Percentiles rank a stretch among this genome's conserved stretches.
Conservation (phyloP, 2,888 invertebrate genomes). For the Luperina testacea region DNA sequence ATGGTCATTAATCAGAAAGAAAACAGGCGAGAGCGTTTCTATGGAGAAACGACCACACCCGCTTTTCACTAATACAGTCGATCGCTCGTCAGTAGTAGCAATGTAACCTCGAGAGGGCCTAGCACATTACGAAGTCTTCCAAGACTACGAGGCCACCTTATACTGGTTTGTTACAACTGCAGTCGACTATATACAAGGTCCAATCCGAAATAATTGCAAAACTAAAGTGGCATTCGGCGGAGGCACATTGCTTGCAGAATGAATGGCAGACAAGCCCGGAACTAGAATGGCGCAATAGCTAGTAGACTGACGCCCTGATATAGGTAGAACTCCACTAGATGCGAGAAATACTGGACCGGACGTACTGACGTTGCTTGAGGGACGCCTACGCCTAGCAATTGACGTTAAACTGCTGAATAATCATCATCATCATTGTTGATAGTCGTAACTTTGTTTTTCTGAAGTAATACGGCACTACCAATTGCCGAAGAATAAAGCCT, state of each 20-base stretch:
- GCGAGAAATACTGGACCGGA: not conserved
- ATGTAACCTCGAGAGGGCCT: not conserved
- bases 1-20: no score
- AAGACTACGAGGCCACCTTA: not conserved
- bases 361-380: not conserved
- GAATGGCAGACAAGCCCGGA: not conserved
- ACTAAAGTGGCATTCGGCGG: not conserved
- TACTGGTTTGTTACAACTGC: not conserved
- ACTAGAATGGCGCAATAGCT: not conserved
- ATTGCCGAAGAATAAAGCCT: not conserved
- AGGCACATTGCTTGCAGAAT: not conserved
- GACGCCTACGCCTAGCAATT: not conserved
- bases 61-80: not conserved
- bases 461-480: not conserved
- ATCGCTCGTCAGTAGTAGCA: not conserved
- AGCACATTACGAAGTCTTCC: not conserved
- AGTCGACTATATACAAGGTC: not conserved
- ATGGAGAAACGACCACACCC: no score
- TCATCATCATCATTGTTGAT: not conserved
- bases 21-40: no score
- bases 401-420: not conserved
- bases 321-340: not conserved
- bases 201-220: not conserved
- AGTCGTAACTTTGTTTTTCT: not conserved
- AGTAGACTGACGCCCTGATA: not conserved